Evolutionary conservation across 1,140 invertebrate species (phyloP), one percentile per base, ranked within the genome.

Genomic region (Belonocnema kinseyi): DNA sequence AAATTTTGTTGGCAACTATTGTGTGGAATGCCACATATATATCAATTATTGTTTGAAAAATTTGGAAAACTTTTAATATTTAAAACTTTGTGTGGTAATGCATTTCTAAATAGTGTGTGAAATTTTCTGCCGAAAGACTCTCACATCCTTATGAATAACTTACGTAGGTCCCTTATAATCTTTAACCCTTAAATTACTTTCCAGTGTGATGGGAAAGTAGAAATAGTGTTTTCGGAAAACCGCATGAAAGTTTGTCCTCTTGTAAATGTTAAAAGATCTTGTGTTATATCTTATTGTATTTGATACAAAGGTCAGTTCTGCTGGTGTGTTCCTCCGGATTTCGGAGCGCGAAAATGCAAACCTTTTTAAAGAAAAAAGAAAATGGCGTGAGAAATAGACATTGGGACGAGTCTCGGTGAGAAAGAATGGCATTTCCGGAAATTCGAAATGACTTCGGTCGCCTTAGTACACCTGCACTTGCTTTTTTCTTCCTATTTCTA

Each of bases 341-440:
- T 66, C 26, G 40, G 46, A 26, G 40, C 46, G 61, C 21, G 61
- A 66, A 40, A 66, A 66, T 66, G 26, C 61, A 66, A 46, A 66
- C 61, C 61, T 40, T 33, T 66, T 66, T 66, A 66, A 66, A 40
- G 61, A 46, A 66, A 66, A 33, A 46, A 26, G 40, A 33, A 66
- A 46, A 66, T 33, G 46, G 46, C 61, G 61, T 66, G 61, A 14
- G 61, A 66, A 66, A 16, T 13, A 66, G 61, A 66, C 61, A 66
- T 40, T 66, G 61, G 26, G 26, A 46, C 61, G 40, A 66, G 61
- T 33, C 61, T 40, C 40, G 26, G 21, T n/a, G 33, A 46, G 33
- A 46, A 66, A 66, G 61, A 66, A 66, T 66, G 61, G 61, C 61
- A 66, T 66, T 40, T 66, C 26, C 61, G 61, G 61, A 66, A 66